Evolutionary conservation across 2,888 invertebrate genomes (phyloP), one percentile per base, ranked within the genome.

Genomic region (Unio pictorum): DNA sequence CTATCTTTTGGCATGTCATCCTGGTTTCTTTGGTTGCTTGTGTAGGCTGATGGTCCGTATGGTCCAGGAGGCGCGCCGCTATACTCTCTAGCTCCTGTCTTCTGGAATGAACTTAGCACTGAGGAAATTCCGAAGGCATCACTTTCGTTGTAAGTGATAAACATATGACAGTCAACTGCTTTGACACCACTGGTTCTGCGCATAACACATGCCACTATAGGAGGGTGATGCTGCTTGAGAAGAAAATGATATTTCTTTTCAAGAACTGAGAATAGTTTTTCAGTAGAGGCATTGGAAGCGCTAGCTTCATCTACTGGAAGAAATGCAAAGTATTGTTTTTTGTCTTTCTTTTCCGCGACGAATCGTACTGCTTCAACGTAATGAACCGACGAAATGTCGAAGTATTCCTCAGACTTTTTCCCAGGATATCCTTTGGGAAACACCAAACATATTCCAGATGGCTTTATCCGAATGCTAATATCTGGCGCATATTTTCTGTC

Each of bases 81-180:
- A 63, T 69, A 70, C 3, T 64, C 28, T 17, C 58, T 68, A 26
- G 28, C 62, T 23, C 56, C 56, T 20, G 26, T 23, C 5, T 54
- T 30, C 55, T 65, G 66, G 34, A 57, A 54, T 20, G 67, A 28
- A 18, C 54, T 61, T 28, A 71, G 63, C 56, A 71, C 55, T 4
- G 66, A 56, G 18, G 67, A 64, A 20, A 86, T 78, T 64, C 75
- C 70, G 20, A 83, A 67, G 55, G 84, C 84, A 69, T 84, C 80
- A 18, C 79, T 77, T 23, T 73, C 72, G 15, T 73, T 78, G 56
- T 84, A 83, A 74, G 84, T 97, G 87, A 99, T 96, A 91, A 99
- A 99, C 77, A 98, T 97, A 91, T 99, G 99, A 92, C 99, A 99
- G 91, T 99, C 99, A 76, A 99, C 93, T 69, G 98, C 98, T 91